Evolutionary conservation across 2,888 invertebrate genomes (phyloP).

Genomic region (Trissonchulus sp.): DNA sequence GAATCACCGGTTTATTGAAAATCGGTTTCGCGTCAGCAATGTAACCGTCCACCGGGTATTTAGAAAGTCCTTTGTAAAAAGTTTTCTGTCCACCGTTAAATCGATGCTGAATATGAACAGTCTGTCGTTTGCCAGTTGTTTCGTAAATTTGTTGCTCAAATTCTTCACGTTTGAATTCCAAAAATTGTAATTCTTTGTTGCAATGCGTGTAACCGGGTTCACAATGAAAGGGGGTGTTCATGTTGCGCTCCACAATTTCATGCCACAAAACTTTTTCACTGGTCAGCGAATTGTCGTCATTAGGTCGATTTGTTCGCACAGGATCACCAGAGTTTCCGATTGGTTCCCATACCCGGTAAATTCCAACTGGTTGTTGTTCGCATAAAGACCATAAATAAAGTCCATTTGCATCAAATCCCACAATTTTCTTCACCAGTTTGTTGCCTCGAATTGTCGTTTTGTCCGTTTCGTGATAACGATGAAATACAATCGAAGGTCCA

Average conservation of each 20-base stretch:
- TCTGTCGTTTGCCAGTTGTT: no score
- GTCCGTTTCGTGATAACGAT: no score
- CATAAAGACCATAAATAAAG: no score
- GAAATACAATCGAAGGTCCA: not conserved
- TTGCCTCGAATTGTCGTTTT: no score
- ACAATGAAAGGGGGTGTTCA: not conserved
- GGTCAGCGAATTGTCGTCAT: not conserved
- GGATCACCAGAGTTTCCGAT: no score
- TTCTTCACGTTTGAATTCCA: not conserved
- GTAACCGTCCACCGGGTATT: slow-evolving; percentile 13
- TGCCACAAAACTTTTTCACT: not conserved
- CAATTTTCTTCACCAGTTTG: not conserved
- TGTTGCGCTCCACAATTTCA: not conserved
- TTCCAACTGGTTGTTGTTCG: no score
- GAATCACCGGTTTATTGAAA: not conserved
- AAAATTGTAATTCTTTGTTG: not conserved
- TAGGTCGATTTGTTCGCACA: not conserved
- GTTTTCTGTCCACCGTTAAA: slow-evolving; percentile 5
- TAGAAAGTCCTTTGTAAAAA: not conserved
- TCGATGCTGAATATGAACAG: no score
- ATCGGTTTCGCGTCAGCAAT: not conserved
- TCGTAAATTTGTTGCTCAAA: no score
- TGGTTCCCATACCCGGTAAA: no score
- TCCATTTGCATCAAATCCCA: no score
- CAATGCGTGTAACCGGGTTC: not conserved